A percentile compares a stretch with the other conserved stretches of the same genome.
phyloP scores from a whole-genome alignment of 2,888 invertebrate species.

The Tetramorium bicarinatum region DNA sequence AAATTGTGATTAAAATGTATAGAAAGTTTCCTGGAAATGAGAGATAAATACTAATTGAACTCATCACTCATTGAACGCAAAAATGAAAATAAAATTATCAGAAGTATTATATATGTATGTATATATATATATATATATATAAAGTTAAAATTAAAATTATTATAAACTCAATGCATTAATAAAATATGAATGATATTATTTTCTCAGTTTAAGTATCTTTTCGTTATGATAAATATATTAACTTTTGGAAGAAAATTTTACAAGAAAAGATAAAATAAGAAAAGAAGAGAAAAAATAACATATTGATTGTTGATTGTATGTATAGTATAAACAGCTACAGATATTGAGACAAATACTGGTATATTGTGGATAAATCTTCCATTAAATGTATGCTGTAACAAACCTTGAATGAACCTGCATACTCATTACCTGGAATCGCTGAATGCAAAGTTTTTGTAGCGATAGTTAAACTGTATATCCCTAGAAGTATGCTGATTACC shows the following conservation, averaged over 20 bases:
- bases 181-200: background rate
- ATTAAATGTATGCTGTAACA: background rate
- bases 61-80: background rate
- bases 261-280: background rate
- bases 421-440: conserved; percentile 82
- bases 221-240: background rate
- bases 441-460: conserved; percentile 88
- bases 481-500: conserved; percentile 89
- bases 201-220: background rate
- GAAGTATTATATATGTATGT: background rate
- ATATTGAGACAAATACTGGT: background rate
- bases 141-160: conserved; percentile 10
- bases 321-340: background rate
- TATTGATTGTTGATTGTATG: background rate
- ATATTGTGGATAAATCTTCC: background rate
- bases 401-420: conserved; percentile 46
- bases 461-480: conserved; percentile 91
- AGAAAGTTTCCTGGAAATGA: background rate
- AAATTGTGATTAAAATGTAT: background rate
- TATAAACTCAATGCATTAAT: background rate
- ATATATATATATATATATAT: background rate
- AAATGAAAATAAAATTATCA: background rate
- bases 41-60: background rate
- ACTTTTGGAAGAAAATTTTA: background rate
- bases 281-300: too few relatives aligned